Conservation (phyloP, 2,113 vertebrate species). For the Crocuta crocuta region DNA sequence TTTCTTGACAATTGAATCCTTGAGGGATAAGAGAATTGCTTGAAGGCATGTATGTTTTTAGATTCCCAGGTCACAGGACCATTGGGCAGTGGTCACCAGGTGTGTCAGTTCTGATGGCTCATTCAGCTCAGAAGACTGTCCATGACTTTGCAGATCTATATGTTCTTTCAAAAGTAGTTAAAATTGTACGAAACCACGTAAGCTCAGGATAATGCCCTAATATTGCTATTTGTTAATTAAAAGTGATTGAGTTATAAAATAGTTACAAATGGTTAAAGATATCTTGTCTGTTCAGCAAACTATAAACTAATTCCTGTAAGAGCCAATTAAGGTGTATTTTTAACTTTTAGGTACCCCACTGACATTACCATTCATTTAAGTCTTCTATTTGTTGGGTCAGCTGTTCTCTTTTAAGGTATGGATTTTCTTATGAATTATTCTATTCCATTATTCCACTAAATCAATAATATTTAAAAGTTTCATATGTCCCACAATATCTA, state of each 20-base stretch:
- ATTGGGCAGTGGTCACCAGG: neutral
- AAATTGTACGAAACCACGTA: neutral
- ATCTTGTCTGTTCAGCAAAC: neutral
- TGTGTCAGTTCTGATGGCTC: neutral
- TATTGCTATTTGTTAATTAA: neutral
- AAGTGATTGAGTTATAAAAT: neutral
- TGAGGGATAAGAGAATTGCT: neutral
- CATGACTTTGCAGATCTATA: neutral
- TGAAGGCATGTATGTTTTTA: neutral
- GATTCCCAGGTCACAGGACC: neutral
- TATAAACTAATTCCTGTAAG: neutral
- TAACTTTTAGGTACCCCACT: neutral
- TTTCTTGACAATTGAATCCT: neutral
- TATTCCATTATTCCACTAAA: neutral
- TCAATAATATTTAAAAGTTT: neutral
- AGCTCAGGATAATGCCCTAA: neutral
- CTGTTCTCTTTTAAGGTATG: neutral
- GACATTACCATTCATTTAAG: neutral
- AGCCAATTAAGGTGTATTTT: neutral
- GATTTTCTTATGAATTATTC: conserved; percentile 44
- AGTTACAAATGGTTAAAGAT: neutral
- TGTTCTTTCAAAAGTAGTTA: conserved; percentile 1
- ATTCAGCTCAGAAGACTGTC: neutral
- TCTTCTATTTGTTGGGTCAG: neutral
- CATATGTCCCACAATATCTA: neutral